A percentile compares a stretch with the other conserved stretches of the same genome.
Conservation (phyloP, 1,140 invertebrate species). For the Drosophila tani region DNA sequence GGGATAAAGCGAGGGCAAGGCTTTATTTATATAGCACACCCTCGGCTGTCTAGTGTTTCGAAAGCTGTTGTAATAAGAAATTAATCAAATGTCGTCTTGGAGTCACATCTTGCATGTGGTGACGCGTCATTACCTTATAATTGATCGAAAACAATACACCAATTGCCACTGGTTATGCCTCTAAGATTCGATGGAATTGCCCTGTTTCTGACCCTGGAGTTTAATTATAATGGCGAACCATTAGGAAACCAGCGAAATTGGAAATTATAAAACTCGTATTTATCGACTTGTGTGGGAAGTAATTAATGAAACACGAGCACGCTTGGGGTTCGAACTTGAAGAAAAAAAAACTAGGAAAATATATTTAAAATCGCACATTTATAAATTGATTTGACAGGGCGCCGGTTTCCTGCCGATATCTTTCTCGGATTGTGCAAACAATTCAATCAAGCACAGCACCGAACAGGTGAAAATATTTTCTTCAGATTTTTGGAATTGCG, state of each 20-base stretch:
- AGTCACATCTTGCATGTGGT: slow-evolving; percentile 2
- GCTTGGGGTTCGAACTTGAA: not conserved
- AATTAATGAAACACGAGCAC: slow-evolving; percentile 43
- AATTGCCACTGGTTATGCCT: slow-evolving; percentile 33
- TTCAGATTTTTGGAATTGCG: slow-evolving; percentile 39
- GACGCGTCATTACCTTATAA: slow-evolving; percentile 10
- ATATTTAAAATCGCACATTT: slow-evolving; percentile 30
- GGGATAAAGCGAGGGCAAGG: slow-evolving; percentile 16
- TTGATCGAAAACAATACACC: slow-evolving; percentile 32
- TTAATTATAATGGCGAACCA: slow-evolving; percentile 21
- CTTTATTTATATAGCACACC: slow-evolving; percentile 11
- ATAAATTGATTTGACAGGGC: slow-evolving; percentile 45
- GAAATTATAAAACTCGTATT: slow-evolving; percentile 24
- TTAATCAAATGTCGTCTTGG: not conserved
- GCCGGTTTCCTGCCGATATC: slow-evolving; percentile 34
- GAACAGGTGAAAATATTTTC: slow-evolving; percentile 74
- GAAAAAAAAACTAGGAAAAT: slow-evolving; percentile 8
- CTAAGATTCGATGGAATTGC: slow-evolving; percentile 5
- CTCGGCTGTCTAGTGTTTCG: slow-evolving; percentile 1
- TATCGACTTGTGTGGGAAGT: slow-evolving; percentile 51
- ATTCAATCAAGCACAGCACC: slow-evolving; percentile 20
- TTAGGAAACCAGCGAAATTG: slow-evolving; percentile 41
- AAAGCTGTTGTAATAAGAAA: not conserved
- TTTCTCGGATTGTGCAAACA: slow-evolving; percentile 33
- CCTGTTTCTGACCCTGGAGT: slow-evolving; percentile 30